These are phyloP conservation scores for Cladorhizidae sp. DNA, from an alignment of 37 sponge, comb jelly and placozoan species.

Conservation along the genomic window DNA sequence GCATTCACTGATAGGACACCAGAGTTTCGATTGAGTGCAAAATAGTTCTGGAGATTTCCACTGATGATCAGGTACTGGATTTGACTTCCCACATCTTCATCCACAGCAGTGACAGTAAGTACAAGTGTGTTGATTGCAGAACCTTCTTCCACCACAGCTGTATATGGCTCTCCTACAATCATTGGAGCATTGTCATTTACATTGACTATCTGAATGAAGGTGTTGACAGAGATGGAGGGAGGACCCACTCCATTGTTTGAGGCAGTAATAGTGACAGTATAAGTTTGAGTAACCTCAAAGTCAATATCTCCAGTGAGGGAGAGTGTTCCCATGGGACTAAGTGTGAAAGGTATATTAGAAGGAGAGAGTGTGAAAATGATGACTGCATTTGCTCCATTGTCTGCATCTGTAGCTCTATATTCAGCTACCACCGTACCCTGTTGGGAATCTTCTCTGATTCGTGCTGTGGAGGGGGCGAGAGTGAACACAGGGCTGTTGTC, in stretches of 20 bases:
- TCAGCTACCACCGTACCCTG: background rate
- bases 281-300: constrained; percentile 28
- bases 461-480: constrained; percentile 3
- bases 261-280: constrained; percentile 42
- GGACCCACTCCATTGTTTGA: constrained; percentile 30
- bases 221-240: background rate
- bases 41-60: constrained; percentile 40
- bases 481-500: constrained; percentile 67
- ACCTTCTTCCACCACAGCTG: constrained; percentile 24
- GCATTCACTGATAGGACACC: constrained; percentile 20
- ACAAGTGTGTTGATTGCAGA: constrained; percentile 13
- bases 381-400: constrained; percentile 60
- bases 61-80: constrained; percentile 40
- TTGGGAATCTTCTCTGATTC: constrained; percentile 28
- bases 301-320: constrained; percentile 28
- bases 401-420: constrained; percentile 56
- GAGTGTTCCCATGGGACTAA: constrained; percentile 17
- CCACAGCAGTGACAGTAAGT: constrained; percentile 36
- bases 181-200: constrained; percentile 68
- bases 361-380: constrained; percentile 46
- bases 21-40: constrained; percentile 10
- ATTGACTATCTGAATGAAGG: constrained; percentile 23
- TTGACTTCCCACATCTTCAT: constrained; percentile 60
- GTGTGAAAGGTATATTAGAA: constrained; percentile 8
- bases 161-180: constrained; percentile 12